phyloP scores from a whole-genome alignment of 2,797 vertebrate genomes.

The Catostomus latipinnis region DNA sequence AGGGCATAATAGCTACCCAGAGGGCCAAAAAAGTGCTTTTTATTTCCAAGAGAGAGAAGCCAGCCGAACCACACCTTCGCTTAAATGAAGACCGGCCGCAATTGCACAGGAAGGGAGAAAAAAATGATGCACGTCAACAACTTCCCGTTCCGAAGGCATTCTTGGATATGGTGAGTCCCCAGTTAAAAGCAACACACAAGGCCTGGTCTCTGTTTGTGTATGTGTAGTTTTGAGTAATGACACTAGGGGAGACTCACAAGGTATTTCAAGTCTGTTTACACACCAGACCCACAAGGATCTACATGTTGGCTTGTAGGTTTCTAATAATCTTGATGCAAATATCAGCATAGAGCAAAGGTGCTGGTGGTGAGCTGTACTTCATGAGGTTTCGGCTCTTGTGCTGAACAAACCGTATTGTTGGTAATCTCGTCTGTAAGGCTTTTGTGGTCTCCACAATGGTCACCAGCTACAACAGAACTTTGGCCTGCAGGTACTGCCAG shows the following conservation, averaged over 20 bases:
- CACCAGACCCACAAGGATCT: neutral
- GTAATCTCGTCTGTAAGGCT: neutral
- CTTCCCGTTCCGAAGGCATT: slow-evolving; percentile 90
- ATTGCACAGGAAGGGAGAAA: slow-evolving; percentile 70
- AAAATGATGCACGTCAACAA: slow-evolving; percentile 91
- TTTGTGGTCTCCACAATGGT: neutral
- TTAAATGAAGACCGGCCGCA: slow-evolving; percentile 64
- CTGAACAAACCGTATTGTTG: neutral
- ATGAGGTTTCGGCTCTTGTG: neutral
- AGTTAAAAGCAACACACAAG: neutral
- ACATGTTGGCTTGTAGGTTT: slow-evolving; percentile 25
- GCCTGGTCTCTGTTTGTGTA: neutral
- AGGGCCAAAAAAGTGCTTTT: slow-evolving; percentile 23
- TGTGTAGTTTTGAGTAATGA: slow-evolving; percentile 4
- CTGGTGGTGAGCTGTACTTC: neutral
- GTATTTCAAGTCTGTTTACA: slow-evolving; percentile 29
- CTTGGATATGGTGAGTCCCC: slow-evolving; percentile 88
- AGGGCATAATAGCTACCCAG: slow-evolving; percentile 19
- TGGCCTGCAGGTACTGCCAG: neutral
- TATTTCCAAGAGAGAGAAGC: slow-evolving; percentile 25
- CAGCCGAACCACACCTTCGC: slow-evolving; percentile 20
- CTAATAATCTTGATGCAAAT: slow-evolving; percentile 33
- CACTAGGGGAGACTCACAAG: neutral
- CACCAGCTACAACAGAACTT: neutral
- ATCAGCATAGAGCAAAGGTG: neutral